Base-by-base conservation (phyloP, 2,797 vertebrate species). In the Ataeniobius toweri region DNA sequence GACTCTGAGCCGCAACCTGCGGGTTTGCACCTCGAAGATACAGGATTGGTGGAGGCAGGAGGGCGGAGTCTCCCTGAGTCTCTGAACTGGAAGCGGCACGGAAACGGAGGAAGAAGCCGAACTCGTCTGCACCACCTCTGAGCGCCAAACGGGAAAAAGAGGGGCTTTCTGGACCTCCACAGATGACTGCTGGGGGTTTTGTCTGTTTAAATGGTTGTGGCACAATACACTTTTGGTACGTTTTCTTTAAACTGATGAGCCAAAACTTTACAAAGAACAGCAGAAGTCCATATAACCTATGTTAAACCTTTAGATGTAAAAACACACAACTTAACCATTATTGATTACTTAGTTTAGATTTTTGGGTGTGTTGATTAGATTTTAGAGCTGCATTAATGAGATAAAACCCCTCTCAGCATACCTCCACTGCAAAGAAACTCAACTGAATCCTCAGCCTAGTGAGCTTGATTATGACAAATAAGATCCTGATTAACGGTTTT, bases 11-110 rank as follows among this genome's bases (percentile, higher is more conserved):
- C 59, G 46, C 46, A 48, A 10, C 53, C 3, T 50, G 73, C 69
- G 22, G 22, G 41, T 79, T 61, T 73, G 44, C 9, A 44, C 13
- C 36, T 72, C 16, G 7, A n/a, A 28, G 50, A 51, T 0, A 36
- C 28, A 12, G 46, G 12, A 41, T 44, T 3, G 55, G 28, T 20
- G 46, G 51, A 6, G 14, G 75, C 56, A 14, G 28, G 77, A 41
- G 73, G 77, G 85, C 3, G 75, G 81, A 76, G 85, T 89, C 90
- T 93, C 88, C 93, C 92, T 94, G 92, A 93, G 91, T 93, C 86
- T 92, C 75, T 85, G 73, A 85, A 56, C 41, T 69, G 74, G 80
- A 86, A 76, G 59, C 72, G 76, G 63, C 71, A 68, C 59, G 71
- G 55, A 58, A 80, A 77, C 73, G 76, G 18, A 77, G 16, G 72